Conservation (phyloP, 2,797 vertebrate species). For the Danio tinwini region DNA sequence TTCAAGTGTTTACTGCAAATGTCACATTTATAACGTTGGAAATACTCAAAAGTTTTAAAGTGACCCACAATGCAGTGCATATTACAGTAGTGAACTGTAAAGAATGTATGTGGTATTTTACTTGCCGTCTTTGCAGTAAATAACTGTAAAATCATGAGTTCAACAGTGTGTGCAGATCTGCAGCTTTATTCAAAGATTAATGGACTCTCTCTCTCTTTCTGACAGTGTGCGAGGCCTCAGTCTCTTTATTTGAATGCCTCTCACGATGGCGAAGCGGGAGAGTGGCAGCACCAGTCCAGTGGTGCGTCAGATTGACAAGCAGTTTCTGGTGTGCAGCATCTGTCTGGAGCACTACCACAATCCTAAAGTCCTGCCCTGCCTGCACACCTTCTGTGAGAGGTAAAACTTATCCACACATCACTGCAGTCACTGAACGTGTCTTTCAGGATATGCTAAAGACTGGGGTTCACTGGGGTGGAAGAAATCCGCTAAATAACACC, state of each 20-base stretch:
- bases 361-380: slow-evolving; percentile 93
- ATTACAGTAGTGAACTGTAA: no score
- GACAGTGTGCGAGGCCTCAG: slow-evolving; percentile 67
- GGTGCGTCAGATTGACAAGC: slow-evolving; percentile 95
- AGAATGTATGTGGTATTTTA: no score
- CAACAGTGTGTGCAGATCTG: not conserved
- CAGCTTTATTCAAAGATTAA: slow-evolving; percentile 8
- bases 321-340: slow-evolving; percentile 97
- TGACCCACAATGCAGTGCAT: no score
- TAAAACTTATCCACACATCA: no score
- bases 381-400: slow-evolving; percentile 96
- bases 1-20: no score
- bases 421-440: not conserved
- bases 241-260: slow-evolving; percentile 71
- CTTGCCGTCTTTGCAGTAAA: no score
- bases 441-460: slow-evolving; percentile 1
- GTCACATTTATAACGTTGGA: no score
- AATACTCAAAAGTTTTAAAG: no score
- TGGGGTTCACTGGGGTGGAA: slow-evolving; percentile 6
- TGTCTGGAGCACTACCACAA: slow-evolving; percentile 91
- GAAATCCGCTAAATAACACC: not conserved
- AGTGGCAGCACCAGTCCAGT: slow-evolving; percentile 89
- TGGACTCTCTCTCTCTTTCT: slow-evolving; percentile 25
- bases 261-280: slow-evolving; percentile 86
- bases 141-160: no score